Evolutionary conservation across 2,797 vertebrate species (phyloP).

Genomic region (Austrolebias charrua): DNA sequence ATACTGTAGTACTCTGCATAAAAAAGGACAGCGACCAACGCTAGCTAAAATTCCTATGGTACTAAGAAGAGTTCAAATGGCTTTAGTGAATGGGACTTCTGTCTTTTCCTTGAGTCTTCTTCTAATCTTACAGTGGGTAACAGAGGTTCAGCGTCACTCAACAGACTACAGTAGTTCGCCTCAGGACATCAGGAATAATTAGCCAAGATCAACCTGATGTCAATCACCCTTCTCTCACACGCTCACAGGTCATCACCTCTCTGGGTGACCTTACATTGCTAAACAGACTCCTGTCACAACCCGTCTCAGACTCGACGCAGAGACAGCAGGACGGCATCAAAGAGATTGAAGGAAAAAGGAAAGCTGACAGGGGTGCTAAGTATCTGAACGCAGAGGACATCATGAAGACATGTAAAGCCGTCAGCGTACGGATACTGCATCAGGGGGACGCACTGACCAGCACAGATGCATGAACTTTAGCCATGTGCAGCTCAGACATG

Average conservation of each 20-base stretch:
- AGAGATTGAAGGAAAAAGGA: conserved; percentile 8
- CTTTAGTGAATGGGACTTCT: too few species aligned
- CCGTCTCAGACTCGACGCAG: conserved; percentile 49
- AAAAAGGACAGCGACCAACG: background rate
- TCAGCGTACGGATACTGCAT: background rate
- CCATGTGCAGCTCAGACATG: conserved; percentile 37
- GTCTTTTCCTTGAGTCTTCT: conserved; percentile 13
- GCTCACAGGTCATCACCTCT: conserved; percentile 57
- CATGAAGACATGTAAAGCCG: background rate
- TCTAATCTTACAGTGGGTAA: conserved; percentile 21
- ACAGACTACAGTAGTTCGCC: conserved; percentile 62
- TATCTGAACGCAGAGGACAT: conserved; percentile 26
- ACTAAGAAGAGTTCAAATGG: conserved; percentile 13
- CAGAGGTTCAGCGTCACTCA: conserved; percentile 48
- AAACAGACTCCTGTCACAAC: conserved; percentile 68
- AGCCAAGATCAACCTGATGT: conserved; percentile 63
- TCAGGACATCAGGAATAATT: conserved; percentile 72
- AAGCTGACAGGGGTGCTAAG: conserved; percentile 22
- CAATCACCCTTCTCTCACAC: conserved; percentile 59
- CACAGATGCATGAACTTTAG: conserved; percentile 1
- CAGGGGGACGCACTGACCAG: conserved; percentile 10
- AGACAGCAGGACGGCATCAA: conserved; percentile 16
- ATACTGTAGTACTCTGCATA: background rate
- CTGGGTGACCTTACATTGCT: conserved; percentile 66
- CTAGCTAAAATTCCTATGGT: background rate